Evolutionary conservation across 2,797 vertebrate species (phyloP), one percentile per base, ranked within the genome.

Genomic region (Neosalanx taihuensis): DNA sequence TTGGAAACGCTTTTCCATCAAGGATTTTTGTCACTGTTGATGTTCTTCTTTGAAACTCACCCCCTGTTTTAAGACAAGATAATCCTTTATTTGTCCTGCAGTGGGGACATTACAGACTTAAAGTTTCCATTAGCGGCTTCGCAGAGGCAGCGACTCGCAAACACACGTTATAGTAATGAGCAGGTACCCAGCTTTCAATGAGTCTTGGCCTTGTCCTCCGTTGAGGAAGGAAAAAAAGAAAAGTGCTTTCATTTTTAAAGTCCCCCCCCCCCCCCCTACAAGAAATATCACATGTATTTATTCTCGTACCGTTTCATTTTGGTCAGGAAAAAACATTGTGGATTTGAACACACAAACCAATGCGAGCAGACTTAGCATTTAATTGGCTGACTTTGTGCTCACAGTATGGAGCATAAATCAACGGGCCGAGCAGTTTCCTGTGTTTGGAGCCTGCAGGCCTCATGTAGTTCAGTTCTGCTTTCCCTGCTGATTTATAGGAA

Each of bases 1-100:
- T 53, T 26, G 51, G 5, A 65, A 53, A 7, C n/a, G 72, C 70
- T 59, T 64, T 69, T 69, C 76, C 59, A 15, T 46, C 1, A 6
- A 18, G 81, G 76, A 73, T 86, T 84, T 77, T 85, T 90, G 86
- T 87, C 88, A 87, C 87, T 88, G 89, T 90, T 92, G 87, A 81
- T 84, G 84, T 87, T 85, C 81, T 84, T 78, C 79, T 78, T 81
- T 80, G 64, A 77, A 79, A 51, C 88, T 88, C 80, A 90, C 89
- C 88, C 88, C 91, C 86, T 86, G 90, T 90, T 86, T 86, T 84
- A 59, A 82, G 1, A 46, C 5, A 5, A 5, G 5, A 46, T 46
- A 46, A 12, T 5, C 5, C 41, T 46, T 1, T 46, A 5, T 46
- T 10, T 10, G 37, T 10, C 37, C 4, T 46, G 5, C 12, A 46